A percentile compares a stretch with the other conserved stretches of the same genome.
phyloP scores from a whole-genome alignment of 92 coral and sea anemone genomes.

The Phenganax marumi region DNA sequence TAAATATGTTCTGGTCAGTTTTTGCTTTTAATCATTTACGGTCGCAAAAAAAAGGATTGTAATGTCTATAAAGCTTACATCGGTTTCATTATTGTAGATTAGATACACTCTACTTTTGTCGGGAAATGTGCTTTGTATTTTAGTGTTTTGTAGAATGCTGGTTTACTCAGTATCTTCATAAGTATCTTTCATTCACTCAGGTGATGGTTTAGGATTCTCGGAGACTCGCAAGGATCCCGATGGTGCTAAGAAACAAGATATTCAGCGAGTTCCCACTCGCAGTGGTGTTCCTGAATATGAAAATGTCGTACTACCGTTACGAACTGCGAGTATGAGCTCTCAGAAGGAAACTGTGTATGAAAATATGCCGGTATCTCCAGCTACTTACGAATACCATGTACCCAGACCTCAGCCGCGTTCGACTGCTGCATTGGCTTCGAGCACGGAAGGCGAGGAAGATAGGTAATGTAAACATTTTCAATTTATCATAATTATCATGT shows the following conservation, averaged over 20 bases:
- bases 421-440: neutral
- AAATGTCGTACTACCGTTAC: slow-evolving; percentile 18
- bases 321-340: neutral
- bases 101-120: too few species aligned
- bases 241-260: slow-evolving; percentile 29
- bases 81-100: too few species aligned
- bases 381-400: slow-evolving; percentile 30
- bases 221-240: slow-evolving; percentile 37
- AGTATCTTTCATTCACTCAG: neutral
- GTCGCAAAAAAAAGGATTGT: too few species aligned
- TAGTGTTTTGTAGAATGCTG: too few species aligned
- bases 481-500: too few species aligned
- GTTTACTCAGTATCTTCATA: too few species aligned
- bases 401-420: slow-evolving; percentile 12
- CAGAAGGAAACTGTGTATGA: slow-evolving; percentile 17
- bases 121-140: too few species aligned
- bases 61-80: too few species aligned
- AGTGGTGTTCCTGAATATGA: slow-evolving; percentile 15
- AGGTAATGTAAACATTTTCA: neutral
- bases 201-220: slow-evolving; percentile 25
- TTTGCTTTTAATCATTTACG: too few species aligned
- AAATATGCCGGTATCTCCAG: slow-evolving; percentile 27
- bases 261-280: slow-evolving; percentile 1
- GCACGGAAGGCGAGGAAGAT: neutral
- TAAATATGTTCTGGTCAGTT: too few species aligned